These are phyloP conservation scores for Apantesis nais DNA, from an alignment of 2,888 invertebrate genomes.

Conservation along the genomic window DNA sequence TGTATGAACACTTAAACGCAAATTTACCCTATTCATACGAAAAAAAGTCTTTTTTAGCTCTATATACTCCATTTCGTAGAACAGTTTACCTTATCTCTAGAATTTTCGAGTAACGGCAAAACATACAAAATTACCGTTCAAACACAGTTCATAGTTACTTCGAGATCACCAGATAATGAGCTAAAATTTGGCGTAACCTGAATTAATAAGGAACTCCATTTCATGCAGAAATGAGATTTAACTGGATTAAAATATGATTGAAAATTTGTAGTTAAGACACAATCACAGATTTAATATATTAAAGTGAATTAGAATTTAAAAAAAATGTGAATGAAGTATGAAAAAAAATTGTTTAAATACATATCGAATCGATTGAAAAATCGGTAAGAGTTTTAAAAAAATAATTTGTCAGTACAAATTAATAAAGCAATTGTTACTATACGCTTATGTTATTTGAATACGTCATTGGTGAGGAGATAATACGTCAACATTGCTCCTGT, in stretches of 20 bases:
- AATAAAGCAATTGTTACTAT: not conserved
- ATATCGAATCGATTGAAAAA: not conserved
- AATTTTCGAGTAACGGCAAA: constrained; percentile 11
- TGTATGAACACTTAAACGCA: not conserved
- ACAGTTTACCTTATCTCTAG: not conserved
- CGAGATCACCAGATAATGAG: constrained; percentile 36
- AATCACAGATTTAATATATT: not conserved
- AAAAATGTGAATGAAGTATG: not conserved
- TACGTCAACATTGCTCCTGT: not conserved
- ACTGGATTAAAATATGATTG: not conserved
- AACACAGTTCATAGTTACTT: constrained; percentile 26
- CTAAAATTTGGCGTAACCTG: constrained; percentile 32
- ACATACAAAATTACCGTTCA: constrained; percentile 36
- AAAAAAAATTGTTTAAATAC: not conserved
- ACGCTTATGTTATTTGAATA: not conserved
- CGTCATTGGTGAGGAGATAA: not conserved
- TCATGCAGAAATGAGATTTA: constrained; percentile 20
- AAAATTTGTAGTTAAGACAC: not conserved
- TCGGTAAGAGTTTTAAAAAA: not conserved
- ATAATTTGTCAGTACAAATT: not conserved
- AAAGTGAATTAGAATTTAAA: not conserved
- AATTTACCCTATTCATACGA: not conserved
- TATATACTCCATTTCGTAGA: not conserved
- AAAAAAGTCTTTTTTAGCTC: not conserved
- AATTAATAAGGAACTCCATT: constrained; percentile 41